These are phyloP conservation scores for Lindbergichthys nudifrons DNA, from an alignment of 2,797 vertebrate genomes.

Conservation along the genomic window DNA sequence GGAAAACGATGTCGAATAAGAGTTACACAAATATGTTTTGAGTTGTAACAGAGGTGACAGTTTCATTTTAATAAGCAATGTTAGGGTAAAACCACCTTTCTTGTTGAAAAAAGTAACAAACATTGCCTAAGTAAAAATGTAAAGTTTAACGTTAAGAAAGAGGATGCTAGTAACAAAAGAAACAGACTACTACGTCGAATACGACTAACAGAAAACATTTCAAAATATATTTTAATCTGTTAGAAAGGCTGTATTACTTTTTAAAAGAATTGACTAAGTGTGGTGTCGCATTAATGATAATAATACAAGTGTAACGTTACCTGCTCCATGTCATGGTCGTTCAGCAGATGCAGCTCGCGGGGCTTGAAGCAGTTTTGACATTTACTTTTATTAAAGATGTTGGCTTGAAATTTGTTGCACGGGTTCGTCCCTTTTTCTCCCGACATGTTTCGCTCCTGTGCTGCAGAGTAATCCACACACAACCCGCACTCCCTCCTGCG, in stretches of 20 bases:
- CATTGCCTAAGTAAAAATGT: too few relatives aligned
- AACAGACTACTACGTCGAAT: not conserved
- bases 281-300: not conserved
- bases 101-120: too few relatives aligned
- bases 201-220: not conserved
- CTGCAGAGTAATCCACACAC: not conserved
- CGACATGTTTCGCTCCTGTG: conserved; percentile 81
- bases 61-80: too few relatives aligned
- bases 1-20: too few relatives aligned
- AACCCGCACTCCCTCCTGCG: not conserved
- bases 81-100: too few relatives aligned
- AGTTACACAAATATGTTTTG: too few relatives aligned
- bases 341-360: conserved; percentile 89
- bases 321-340: conserved; percentile 88
- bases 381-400: conserved; percentile 93
- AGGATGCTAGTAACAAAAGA: not conserved
- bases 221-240: not conserved
- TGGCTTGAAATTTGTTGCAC: conserved; percentile 91
- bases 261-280: not conserved
- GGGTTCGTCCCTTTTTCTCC: conserved; percentile 83
- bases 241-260: not conserved
- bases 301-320: conserved; percentile 47
- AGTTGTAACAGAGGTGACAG: too few relatives aligned
- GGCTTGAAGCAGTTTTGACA: conserved; percentile 96
- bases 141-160: too few relatives aligned